A percentile compares a stretch with the other conserved stretches of the same genome.
These are phyloP conservation scores for Drosophila eohydei DNA, from an alignment of 2,888 invertebrate species.

Conservation along the genomic window DNA sequence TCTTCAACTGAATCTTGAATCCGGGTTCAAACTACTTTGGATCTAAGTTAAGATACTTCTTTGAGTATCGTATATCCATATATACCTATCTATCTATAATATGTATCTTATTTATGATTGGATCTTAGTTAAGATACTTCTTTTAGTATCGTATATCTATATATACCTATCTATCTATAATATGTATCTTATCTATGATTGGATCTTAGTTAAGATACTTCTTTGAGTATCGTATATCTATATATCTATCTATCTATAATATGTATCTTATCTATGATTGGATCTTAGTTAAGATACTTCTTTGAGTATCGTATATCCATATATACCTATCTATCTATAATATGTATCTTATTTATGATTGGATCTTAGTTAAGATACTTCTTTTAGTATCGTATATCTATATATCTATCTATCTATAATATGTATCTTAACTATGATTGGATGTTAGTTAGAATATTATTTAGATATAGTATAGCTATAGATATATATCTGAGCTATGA, in stretches of 20 bases:
- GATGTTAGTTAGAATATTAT: not conserved
- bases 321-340: not conserved
- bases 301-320: not conserved
- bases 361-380: not conserved
- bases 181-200: not conserved
- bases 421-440: no score
- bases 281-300: not conserved
- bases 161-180: not conserved
- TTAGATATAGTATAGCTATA: not conserved
- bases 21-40: conserved; percentile 2
- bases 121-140: no score
- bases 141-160: no score
- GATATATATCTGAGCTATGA: not conserved
- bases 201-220: not conserved
- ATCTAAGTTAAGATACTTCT: no score
- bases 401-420: not conserved
- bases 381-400: not conserved
- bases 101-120: not conserved
- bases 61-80: no score
- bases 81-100: not conserved
- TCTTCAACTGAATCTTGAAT: not conserved
- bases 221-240: not conserved
- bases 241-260: not conserved
- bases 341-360: not conserved
- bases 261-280: not conserved